Evolutionary conservation across 2,797 vertebrate genomes (phyloP), one percentile per base, ranked within the genome.

Genomic region (Sardinella longiceps): DNA sequence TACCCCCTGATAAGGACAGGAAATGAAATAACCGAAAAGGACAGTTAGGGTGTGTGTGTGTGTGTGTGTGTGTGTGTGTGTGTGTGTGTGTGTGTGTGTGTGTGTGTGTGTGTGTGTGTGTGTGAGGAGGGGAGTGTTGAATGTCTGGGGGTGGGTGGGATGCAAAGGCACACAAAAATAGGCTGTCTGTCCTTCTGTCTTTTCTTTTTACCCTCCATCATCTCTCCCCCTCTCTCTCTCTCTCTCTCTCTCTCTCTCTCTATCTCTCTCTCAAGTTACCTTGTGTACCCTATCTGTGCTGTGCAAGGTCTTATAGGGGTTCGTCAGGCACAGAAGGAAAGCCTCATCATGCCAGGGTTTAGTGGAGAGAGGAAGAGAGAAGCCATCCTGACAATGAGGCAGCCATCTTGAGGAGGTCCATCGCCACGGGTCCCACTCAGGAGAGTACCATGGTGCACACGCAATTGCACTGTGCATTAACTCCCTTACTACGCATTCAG

Each of bases 161-260:
- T 90, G 90, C 90, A 93, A 95, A 96, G 95, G 95, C 95, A 96
- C 95, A 94, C 93, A 93, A 93, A 92, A 77, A 94, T 89, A 91
- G 94, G 93, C 93, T 92, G 92, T 92, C 94, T 90, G 89, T 91
- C 91, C 89, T 87, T 91, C 86, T 93, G 86, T 88, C 88, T 84
- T 84, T 60, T 77, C 66, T 74, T 77, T 43, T 37, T 15, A 39
- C 30, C 66, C 18, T 48, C 11, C 46, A 48, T 2, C n/a, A n/a
- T n/a, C n/a, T n/a, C n/a, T n/a, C n/a, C n/a, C n/a, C n/a, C n/a
- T 66, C 60, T 28, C 5, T 25, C 25, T 2, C 58, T 60, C 20
- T 60, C 23, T 60, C 7, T 30, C 25, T 66, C 66, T 39, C 66
- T 5, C 60, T 28, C 1, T 25, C 25, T 20, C 58, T 60, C 20